Conservation (phyloP, 2,113 vertebrate species). For the Serilophus lunatus region DNA sequence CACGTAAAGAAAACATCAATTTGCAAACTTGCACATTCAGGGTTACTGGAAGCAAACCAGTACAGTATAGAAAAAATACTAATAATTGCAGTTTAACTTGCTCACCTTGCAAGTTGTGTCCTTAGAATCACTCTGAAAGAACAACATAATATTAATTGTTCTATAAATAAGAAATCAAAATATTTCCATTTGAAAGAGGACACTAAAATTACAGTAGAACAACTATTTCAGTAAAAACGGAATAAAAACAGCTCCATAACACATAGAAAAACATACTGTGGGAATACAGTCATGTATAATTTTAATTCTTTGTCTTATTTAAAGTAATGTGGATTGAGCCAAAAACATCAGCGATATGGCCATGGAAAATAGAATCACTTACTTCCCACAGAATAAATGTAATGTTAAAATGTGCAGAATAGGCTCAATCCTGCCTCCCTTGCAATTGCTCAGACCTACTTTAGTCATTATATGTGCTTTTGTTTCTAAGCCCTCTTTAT, state of each 20-base stretch:
- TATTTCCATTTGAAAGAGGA: background rate
- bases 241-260: background rate
- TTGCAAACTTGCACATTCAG: background rate
- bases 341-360: background rate
- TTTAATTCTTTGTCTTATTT: background rate
- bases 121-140: background rate
- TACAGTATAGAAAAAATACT: background rate
- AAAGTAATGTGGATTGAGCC: background rate
- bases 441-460: background rate
- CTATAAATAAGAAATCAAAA: background rate
- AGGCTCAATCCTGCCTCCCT: background rate
- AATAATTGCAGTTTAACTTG: background rate
- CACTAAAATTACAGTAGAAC: background rate
- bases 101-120: background rate
- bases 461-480: background rate
- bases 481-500: background rate
- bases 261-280: background rate
- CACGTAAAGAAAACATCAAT: background rate
- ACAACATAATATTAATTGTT: background rate
- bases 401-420: background rate
- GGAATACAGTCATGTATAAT: background rate
- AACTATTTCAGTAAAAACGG: background rate
- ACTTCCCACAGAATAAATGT: background rate
- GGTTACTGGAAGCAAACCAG: background rate
- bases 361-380: background rate